These are phyloP conservation scores for Anoplophora glabripennis DNA, from an alignment of 1,140 invertebrate genomes.

Conservation along the genomic window DNA sequence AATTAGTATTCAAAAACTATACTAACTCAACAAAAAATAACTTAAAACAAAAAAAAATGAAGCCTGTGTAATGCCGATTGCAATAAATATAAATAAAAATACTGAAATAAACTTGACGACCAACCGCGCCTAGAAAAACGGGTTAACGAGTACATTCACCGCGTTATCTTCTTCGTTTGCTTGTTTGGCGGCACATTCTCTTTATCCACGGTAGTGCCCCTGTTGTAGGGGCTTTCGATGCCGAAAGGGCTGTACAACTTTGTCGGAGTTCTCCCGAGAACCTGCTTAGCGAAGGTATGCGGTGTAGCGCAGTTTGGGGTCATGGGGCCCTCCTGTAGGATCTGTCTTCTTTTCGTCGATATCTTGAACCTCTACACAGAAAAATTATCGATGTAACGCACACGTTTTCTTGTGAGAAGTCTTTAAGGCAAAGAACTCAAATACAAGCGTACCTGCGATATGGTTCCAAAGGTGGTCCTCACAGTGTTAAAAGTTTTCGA, in stretches of 20 bases:
- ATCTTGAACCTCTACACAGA: constrained; percentile 50
- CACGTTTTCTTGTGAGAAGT: constrained; percentile 8
- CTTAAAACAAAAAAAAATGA: too few relatives aligned
- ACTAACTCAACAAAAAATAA: too few relatives aligned
- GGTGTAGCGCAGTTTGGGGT: constrained; percentile 53
- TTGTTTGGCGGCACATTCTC: constrained; percentile 32
- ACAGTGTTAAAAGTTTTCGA: constrained; percentile 59
- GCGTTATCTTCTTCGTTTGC: background rate
- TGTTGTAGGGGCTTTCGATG: constrained; percentile 55
- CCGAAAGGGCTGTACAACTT: constrained; percentile 65
- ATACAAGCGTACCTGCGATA: constrained; percentile 54
- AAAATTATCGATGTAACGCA: constrained; percentile 24
- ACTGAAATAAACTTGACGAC: too few relatives aligned
- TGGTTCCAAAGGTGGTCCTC: constrained; percentile 55
- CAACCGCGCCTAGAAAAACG: too few relatives aligned
- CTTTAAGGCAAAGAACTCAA: constrained; percentile 4
- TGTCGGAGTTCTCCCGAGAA: constrained; percentile 61
- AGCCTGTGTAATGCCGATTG: too few relatives aligned
- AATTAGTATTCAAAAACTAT: too few relatives aligned
- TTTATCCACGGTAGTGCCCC: constrained; percentile 34
- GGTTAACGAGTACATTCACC: too few relatives aligned
- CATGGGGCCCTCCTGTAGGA: constrained; percentile 57
- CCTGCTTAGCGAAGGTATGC: constrained; percentile 51
- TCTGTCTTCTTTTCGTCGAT: constrained; percentile 57
- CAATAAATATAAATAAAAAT: too few relatives aligned